Evolutionary conservation across 2,797 vertebrate genomes (phyloP), one percentile per base, ranked within the genome.

Genomic region (Picus viridis): DNA sequence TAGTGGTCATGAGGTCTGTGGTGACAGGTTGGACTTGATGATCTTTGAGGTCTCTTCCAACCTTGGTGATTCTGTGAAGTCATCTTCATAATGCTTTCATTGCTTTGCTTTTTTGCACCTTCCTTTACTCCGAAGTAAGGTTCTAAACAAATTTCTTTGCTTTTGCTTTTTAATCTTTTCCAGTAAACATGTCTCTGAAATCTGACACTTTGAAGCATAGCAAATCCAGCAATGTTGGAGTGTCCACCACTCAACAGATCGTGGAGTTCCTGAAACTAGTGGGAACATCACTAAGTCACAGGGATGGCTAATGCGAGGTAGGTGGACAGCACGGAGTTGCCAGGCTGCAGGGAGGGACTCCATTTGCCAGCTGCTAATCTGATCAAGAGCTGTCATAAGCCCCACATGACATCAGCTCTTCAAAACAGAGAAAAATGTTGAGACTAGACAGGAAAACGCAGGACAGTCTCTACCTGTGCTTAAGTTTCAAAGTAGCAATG

Each of bases 361-460:
- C n/a, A 20, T 49, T 67, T 75, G 39, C 72, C 67, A 82, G 63
- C 54, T 59, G 49, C 72, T 74, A 78, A 71, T 54, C 71, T 82
- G 71, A 78, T 56, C n/a, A 16, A 82, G 68, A 75, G 36, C 59
- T 1, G 2, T 39, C 65, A 64, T 71, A 83, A 89, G 54, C 74
- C 75, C 58, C 72, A 43, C 29, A 34, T 14, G 80, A 89, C 75
- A 90, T 22, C 7, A 3, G 49, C 39, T 75, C 88, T 82, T 89
- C 59, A 57, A 58, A 85, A 63, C 16, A 30, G 71, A 71, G 59
- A 71, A 82, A 20, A 91, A 85, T 5, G 15, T 59, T 69, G 78
- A 94, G 88, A 79, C 77, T 76, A 81, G 90, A 91, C 68, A 76
- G 86, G 79, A 91, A 92, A 92, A 91, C 11, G 7, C 51, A 56